Conservation (phyloP, 2,888 invertebrate species). For the Hirtodrosophila trivittata region DNA sequence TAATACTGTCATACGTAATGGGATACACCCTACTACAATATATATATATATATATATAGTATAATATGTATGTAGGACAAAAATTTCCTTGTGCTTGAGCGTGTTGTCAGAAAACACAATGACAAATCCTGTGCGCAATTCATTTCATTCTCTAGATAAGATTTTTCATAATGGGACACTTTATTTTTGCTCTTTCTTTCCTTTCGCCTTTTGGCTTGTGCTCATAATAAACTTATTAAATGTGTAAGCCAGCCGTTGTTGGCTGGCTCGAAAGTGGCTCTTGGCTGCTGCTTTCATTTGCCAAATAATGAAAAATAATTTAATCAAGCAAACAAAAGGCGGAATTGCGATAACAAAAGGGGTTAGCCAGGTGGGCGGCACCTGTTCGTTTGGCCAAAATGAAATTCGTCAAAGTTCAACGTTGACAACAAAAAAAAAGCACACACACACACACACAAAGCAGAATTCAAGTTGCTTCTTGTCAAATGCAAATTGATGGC, state of each 20-base stretch:
- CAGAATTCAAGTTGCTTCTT: conserved; percentile 20
- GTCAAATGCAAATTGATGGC: conserved; percentile 72
- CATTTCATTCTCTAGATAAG: conserved; percentile 60
- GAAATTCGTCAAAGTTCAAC: conserved; percentile 47
- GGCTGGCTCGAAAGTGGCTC: conserved; percentile 43
- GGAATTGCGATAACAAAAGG: conserved; percentile 34
- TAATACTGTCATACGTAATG: no score
- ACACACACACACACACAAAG: not conserved
- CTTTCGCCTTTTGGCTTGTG: conserved; percentile 26
- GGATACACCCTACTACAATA: no score
- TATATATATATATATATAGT: no score
- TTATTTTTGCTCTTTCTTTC: conserved; percentile 38
- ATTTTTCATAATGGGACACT: conserved; percentile 50
- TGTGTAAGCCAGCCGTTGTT: conserved; percentile 73
- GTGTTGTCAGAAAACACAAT: conserved; percentile 51
- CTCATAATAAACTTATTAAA: conserved; percentile 79
- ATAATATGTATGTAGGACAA: conserved; percentile 3
- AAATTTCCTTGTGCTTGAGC: conserved; percentile 26
- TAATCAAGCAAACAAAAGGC: conserved; percentile 77
- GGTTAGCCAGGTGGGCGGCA: conserved; percentile 32
- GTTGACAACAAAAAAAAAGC: conserved; percentile 3
- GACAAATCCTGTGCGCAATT: conserved; percentile 36
- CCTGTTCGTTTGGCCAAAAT: conserved; percentile 27
- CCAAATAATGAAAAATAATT: conserved; percentile 80
- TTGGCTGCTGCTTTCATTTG: conserved; percentile 58